Base-by-base conservation (phyloP, 1,140 invertebrate genomes). In the Yoshiicerus persimilis region DNA sequence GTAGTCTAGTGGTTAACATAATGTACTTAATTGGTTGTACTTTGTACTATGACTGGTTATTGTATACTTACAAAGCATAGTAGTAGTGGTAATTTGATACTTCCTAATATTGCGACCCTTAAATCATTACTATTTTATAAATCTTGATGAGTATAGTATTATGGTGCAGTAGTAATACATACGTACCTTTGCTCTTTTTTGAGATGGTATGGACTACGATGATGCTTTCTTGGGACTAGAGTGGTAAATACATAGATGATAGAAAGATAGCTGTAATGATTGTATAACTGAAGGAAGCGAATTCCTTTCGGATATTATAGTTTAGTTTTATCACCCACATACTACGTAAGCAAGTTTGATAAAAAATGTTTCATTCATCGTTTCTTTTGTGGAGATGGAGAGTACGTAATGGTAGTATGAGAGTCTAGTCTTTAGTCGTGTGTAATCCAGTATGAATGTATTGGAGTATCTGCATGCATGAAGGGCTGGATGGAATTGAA, bases 261-360 rank as follows among this genome's bases (percentile, higher is more conserved):
- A 56, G 20, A 56, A 56, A n/a, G 47, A 56, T 56, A 56, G 47
- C 47, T 56, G n/a, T 56, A 56, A 56, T 16, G 47, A 56, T 16
- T 56, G 47, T 4, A 56, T 56, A 56, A 56, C 20, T n/a, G 47
- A 56, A n/a, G 47, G 13, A 16, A 56, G 13, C 13, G 64, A 30
- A 70, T 70, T 27, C 25, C 27, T 27, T n/a, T 70, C 8, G 20
- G 23, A 10, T 30, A n/a, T n/a, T n/a, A 70, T 30, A 70, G 64
- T 70, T 80, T 32, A 34, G 11, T 80, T 80, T 80, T 80, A 80
- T 80, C 75, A 80, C 75, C 32, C 32, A 80, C 75, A 36, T 32
- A 80, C 30, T 80, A 80, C 75, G 75, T 80, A 34, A 80, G 75
- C 75, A 80, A 80, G 32, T 80, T 80, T 80, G 1, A 80, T 80